These are phyloP conservation scores for Tetranychus urticae DNA, from an alignment of 1,140 invertebrate species.

Conservation along the genomic window DNA sequence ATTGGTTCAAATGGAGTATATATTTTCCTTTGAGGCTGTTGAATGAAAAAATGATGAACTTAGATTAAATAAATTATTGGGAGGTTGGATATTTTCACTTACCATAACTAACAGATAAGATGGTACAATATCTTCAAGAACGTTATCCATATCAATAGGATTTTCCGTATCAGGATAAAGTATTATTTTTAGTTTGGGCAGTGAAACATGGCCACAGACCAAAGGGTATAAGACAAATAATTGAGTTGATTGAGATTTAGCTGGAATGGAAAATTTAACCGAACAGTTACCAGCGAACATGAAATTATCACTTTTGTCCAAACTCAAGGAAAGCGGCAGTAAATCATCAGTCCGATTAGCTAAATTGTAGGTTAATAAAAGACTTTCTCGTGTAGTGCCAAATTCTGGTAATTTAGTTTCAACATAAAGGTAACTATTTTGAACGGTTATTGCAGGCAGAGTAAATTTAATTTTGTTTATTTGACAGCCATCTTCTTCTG, in stretches of 20 bases:
- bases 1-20: neutral
- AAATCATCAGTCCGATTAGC: conserved; percentile 42
- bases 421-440: conserved; percentile 41
- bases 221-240: conserved; percentile 38
- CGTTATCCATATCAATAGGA: conserved; percentile 22
- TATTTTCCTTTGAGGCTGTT: neutral
- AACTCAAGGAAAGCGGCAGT: conserved; percentile 40
- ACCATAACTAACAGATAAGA: conserved; percentile 32
- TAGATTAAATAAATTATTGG: neutral
- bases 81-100: neutral
- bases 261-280: conserved; percentile 37
- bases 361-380: conserved; percentile 37
- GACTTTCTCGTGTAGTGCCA: conserved; percentile 36
- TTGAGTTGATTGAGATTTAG: neutral
- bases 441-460: conserved; percentile 21
- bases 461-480: neutral
- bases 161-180: conserved; percentile 18
- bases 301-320: conserved; percentile 59
- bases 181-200: conserved; percentile 36
- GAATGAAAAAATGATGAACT: neutral
- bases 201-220: conserved; percentile 36
- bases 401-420: conserved; percentile 43
- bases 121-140: conserved; percentile 28
- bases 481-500: neutral
- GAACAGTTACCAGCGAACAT: conserved; percentile 55